These are phyloP conservation scores for Sebastes itinus DNA, from an alignment of 2,797 vertebrate genomes.

Conservation along the genomic window DNA sequence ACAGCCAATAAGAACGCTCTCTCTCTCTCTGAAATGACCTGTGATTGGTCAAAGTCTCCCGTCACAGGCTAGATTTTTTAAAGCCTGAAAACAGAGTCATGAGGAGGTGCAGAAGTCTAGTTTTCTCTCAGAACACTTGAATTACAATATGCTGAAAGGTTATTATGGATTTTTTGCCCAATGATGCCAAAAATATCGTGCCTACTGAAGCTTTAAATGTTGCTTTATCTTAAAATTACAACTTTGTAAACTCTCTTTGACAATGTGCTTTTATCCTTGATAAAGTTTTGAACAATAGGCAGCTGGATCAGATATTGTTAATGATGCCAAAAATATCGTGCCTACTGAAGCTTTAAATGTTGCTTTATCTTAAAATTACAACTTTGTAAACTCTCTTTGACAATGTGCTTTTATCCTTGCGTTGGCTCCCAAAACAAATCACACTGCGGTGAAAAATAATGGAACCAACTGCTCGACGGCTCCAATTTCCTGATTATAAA, in stretches of 20 bases:
- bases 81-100: no score
- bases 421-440: slow-evolving; percentile 11
- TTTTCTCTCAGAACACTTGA: no score
- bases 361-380: background rate
- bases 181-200: no score
- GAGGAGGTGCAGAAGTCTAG: no score
- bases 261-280: background rate
- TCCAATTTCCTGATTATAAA: slow-evolving; percentile 9
- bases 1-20: no score
- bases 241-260: background rate
- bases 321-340: no score
- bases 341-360: background rate
- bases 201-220: background rate
- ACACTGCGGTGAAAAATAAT: background rate
- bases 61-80: no score
- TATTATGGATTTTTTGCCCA: no score
- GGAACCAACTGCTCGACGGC: background rate
- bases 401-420: background rate
- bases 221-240: background rate
- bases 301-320: background rate
- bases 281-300: background rate
- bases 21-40: no score
- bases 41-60: no score
- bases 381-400: background rate
- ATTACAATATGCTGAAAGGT: no score